A percentile compares a stretch with the other conserved stretches of the same genome.
phyloP scores from a whole-genome alignment of 2,797 vertebrate species.

The Heterohyrax brucei region DNA sequence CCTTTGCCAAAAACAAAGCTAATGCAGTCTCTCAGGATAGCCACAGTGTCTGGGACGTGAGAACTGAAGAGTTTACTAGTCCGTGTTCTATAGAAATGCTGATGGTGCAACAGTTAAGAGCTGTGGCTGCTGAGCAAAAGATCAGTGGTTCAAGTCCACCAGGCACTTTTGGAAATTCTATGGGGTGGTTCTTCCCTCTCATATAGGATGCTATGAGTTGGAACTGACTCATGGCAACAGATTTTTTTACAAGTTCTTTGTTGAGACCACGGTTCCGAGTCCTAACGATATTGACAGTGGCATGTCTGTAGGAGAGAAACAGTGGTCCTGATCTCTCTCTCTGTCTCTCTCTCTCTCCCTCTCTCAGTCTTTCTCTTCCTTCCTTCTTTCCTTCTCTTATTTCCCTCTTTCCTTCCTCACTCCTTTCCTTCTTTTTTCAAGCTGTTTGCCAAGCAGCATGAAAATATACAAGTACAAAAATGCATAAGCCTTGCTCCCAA shows the following conservation, averaged over 20 bases:
- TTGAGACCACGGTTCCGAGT: constrained; percentile 5
- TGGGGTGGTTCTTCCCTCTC: no score
- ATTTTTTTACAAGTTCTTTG: background rate
- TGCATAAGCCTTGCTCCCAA: background rate
- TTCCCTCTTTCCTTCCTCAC: constrained; percentile 26
- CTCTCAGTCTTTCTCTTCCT: background rate
- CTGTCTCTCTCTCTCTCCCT: background rate
- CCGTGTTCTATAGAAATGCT: background rate
- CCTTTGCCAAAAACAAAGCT: background rate
- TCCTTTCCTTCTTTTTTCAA: constrained; percentile 42
- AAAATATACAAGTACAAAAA: constrained; percentile 19
- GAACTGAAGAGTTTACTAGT: background rate
- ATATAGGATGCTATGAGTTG: no score
- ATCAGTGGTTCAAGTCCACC: no score
- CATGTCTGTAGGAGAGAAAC: background rate
- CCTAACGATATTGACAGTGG: background rate
- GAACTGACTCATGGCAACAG: no score
- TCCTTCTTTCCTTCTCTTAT: background rate
- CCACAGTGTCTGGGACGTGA: constrained; percentile 12
- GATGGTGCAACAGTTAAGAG: no score
- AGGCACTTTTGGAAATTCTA: no score
- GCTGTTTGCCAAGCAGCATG: background rate
- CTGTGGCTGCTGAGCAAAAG: no score
- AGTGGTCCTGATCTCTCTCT: background rate
- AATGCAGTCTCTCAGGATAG: background rate